Base-by-base conservation (phyloP, 2,113 vertebrate genomes). In the Apodemus sylvaticus region DNA sequence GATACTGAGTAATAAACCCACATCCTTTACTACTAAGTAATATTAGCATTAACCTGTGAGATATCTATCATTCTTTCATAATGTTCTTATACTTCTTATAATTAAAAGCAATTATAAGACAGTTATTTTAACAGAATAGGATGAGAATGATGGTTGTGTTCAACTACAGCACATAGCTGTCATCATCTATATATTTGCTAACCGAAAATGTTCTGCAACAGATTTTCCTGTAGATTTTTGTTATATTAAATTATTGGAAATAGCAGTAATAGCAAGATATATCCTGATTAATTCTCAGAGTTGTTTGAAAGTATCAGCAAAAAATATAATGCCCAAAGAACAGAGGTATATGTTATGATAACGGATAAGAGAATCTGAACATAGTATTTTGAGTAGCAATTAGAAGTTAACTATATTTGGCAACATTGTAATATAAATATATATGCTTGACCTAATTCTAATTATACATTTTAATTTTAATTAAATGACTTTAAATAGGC, bases 401-500 rank as follows among this genome's bases (percentile, higher is more conserved):
- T 71, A 82, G 12, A 89, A 74, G 68, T 96, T 93, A 26, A 9
- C 12, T 71, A 9, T 26, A 76, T 77, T 88, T 82, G 89, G 64
- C 91, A 62, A 31, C 26, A 85, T 10, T 85, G n/a, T 62, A 29
- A 87, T 53, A 55, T 64, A 31, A 34, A 86, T n/a, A 77, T 74
- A 42, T 29, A 76, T 19, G 48, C 9, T 70, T 92, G 36, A 20
- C 6, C n/a, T 83, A 90, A 74, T 60, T 79, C 83, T 81, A 92
- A 92, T 71, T 92, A 58, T 51, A 93, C 85, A 85, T 92, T 58
- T 45, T 8, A 81, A 85, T 71, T 48, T 12, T 90, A 79, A 96
- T 96, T 89, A 94, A 79, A 90, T 77, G 3, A 85, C 79, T 90
- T 89, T 94, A 87, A 90, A 39, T 2, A 93, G 53, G 73, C 3